Evolutionary conservation across 2,888 invertebrate species (phyloP).

Genomic region (Coelinius sp.): DNA sequence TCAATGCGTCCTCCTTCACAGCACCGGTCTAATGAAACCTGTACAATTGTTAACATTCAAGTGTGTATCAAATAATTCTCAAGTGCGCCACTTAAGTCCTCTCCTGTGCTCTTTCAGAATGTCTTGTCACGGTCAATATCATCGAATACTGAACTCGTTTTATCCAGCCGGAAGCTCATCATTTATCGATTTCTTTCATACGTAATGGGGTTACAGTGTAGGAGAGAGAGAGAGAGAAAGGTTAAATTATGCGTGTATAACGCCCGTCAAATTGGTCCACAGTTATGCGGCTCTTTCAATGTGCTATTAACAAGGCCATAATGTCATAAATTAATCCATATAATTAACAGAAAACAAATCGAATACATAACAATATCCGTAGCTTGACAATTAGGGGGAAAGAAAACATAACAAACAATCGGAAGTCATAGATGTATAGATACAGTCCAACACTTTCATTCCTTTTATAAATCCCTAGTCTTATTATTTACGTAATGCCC

Average conservation of each 20-base stretch:
- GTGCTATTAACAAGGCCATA: background rate
- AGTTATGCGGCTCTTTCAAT: too few species aligned
- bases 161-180: slow-evolving; percentile 39
- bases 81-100: slow-evolving; percentile 27
- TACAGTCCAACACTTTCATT: slow-evolving; percentile 19
- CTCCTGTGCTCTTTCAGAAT: slow-evolving; percentile 9
- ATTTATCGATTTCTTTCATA: slow-evolving; percentile 36
- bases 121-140: slow-evolving; percentile 25
- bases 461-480: slow-evolving; percentile 28
- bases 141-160: slow-evolving; percentile 35
- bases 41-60: slow-evolving; percentile 8
- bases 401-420: slow-evolving; percentile 5
- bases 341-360: background rate
- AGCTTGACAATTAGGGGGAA: background rate
- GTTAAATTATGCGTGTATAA: slow-evolving; percentile 12
- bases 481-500: slow-evolving; percentile 39
- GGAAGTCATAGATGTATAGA: slow-evolving; percentile 10
- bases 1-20: slow-evolving; percentile 28
- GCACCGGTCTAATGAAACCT: slow-evolving; percentile 36
- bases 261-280: slow-evolving; percentile 4
- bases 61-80: slow-evolving; percentile 4
- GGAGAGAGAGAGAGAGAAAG: slow-evolving; percentile 14
- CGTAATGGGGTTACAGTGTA: slow-evolving; percentile 28
- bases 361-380: background rate
- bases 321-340: background rate